Base-by-base conservation (phyloP, 2,888 invertebrate species). In the Onthophagus sagittarius region DNA sequence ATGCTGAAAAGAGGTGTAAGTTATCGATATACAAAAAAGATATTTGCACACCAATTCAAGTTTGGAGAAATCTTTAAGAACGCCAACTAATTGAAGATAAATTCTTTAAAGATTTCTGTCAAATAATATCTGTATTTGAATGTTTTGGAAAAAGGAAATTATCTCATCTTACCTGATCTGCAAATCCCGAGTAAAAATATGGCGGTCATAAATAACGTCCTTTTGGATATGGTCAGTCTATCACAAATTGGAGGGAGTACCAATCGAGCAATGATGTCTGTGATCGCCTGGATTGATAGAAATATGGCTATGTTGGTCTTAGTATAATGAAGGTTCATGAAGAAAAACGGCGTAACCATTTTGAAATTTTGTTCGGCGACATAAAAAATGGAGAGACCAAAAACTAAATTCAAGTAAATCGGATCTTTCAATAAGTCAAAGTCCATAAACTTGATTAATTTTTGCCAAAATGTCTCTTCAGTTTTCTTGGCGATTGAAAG, bases 321-420 rank as follows among this genome's bases (percentile, higher is more conserved):
- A 74, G 88, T 87, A 81, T 90, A 90, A 0, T 90, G 90, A 80
- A 91, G 83, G 81, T 88, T 88, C 69, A 87, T 87, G 77, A 91
- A 90, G 82, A 91, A 91, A 83, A 91, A 91, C 11, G 91, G 91
- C 63, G 90, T 91, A 67, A 91, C 88, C 91, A 91, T 90, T 83
- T 92, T 91, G 84, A 92, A 92, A 81, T 92, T 92, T 83, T 92
- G 88, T 82, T 92, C 92, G 69, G 92, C 92, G 72, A 92, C 91
- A 86, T 92, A 93, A 85, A 92, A 92, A 63, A 92, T 88, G 62
- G 92, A 92, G 71, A 92, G 86, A 5, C 92, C 93, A 74, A 92
- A 89, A 76, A 92, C 87, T 79, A 93, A 88, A 82, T 93, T 93
- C 81, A 93, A 86, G 85, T 92, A 93, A 73, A 90, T 90, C 82